These are phyloP conservation scores for Columba livia DNA, from an alignment of 2,113 vertebrate species.

Conservation along the genomic window DNA sequence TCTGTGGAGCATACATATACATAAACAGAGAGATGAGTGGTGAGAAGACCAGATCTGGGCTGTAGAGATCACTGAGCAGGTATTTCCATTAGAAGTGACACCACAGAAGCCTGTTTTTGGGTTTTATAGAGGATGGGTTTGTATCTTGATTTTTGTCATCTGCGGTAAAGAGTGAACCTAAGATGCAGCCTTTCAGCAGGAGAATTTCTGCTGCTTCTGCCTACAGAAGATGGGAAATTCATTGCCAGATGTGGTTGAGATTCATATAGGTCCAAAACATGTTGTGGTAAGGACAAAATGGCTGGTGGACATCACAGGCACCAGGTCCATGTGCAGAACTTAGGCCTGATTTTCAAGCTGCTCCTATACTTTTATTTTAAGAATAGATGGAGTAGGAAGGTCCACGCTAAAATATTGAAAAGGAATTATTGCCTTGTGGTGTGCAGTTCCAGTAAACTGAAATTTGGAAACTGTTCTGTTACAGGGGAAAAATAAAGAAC, in stretches of 20 bases:
- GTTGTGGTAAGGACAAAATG: neutral
- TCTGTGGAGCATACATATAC: neutral
- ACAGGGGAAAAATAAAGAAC: conserved; percentile 30
- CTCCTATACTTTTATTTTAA: conserved; percentile 37
- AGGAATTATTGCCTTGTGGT: conserved; percentile 9
- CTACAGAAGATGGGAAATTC: neutral
- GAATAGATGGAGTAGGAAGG: conserved; percentile 23
- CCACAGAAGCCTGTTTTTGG: neutral
- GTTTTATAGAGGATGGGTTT: neutral
- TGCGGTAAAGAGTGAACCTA: neutral
- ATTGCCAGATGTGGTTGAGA: neutral
- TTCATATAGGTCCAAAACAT: rapidly evolving
- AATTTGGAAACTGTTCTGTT: conserved; percentile 35
- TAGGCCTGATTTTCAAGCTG: conserved; percentile 26
- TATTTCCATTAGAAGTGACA: neutral
- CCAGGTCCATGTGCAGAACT: neutral
- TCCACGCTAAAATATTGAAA: conserved; percentile 12
- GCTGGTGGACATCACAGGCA: neutral
- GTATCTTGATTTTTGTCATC: neutral
- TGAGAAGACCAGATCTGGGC: neutral
- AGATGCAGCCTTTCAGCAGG: neutral
- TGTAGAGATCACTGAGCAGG: neutral
- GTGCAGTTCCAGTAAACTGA: conserved; percentile 23
- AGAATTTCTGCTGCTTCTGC: neutral
- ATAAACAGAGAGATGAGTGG: neutral